Percentiles rank a stretch among this genome's conserved stretches.
Conservation (phyloP, 2,113 vertebrate genomes). For the Periophthalmodon schlosseri region DNA sequence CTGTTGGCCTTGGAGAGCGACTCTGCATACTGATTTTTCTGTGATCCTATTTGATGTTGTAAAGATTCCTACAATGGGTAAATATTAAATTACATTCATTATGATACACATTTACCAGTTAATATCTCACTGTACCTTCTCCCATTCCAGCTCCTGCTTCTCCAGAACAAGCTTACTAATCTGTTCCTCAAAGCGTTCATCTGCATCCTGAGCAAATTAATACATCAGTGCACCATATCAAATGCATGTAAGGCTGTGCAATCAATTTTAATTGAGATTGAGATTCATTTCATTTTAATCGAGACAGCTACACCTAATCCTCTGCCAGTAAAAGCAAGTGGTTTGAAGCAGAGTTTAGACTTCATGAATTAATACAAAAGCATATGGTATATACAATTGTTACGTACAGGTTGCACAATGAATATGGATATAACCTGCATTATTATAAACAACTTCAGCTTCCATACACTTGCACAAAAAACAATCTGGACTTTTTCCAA, state of each 20-base stretch:
- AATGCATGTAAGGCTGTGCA: too few relatives aligned
- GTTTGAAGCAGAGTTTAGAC: too few relatives aligned
- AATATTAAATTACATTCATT: neutral
- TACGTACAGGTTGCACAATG: too few relatives aligned
- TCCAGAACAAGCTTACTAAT: conserved; percentile 87
- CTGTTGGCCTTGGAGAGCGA: conserved; percentile 81
- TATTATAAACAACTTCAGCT: neutral
- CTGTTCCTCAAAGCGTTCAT: conserved; percentile 85
- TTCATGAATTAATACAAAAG: too few relatives aligned
- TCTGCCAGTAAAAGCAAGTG: neutral
- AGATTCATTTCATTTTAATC: too few relatives aligned
- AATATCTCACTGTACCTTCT: conserved; percentile 77
- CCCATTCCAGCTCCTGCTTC: conserved; percentile 92
- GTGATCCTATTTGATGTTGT: conserved; percentile 70
- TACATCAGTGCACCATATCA: too few relatives aligned
- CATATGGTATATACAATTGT: too few relatives aligned
- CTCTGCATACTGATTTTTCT: conserved; percentile 82
- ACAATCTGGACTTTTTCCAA: conserved; percentile 36
- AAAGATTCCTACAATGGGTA: conserved; percentile 46
- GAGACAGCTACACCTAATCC: too few relatives aligned
- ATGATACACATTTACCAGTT: neutral
- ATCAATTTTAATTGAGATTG: too few relatives aligned
- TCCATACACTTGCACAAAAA: neutral
- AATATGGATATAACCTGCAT: too few relatives aligned
- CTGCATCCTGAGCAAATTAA: conserved; percentile 79